Evolutionary conservation across 2,797 vertebrate species (phyloP).

Genomic region (Scomberomorus guttatus): DNA sequence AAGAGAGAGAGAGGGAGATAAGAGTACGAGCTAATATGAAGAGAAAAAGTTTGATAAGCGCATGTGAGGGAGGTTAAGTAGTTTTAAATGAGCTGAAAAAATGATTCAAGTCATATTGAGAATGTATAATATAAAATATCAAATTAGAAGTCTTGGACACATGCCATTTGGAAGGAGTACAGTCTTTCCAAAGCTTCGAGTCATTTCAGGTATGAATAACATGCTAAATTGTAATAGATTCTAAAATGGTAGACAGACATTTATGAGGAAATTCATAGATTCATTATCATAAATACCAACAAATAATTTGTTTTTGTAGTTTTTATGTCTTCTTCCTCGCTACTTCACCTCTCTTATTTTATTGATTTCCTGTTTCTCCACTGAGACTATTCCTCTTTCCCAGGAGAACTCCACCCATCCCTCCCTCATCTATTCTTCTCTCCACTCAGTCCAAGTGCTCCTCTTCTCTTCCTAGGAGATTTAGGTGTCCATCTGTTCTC

Average conservation of each 20-base stretch:
- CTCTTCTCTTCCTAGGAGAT: not conserved
- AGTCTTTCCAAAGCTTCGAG: not conserved
- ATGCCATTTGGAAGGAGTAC: not conserved
- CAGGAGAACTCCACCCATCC: not conserved
- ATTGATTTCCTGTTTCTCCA: not conserved
- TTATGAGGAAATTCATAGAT: not conserved
- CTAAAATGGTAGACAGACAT: not conserved
- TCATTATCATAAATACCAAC: not conserved
- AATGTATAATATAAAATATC: slow-evolving; percentile 8
- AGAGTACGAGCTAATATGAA: slow-evolving; percentile 24
- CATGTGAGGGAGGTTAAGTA: slow-evolving; percentile 36
- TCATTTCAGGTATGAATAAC: not conserved
- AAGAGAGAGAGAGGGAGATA: slow-evolving; percentile 12
- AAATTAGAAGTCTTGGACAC: slow-evolving; percentile 4
- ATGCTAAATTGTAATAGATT: not conserved
- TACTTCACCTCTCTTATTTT: slow-evolving; percentile 1
- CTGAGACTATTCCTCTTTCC: slow-evolving; percentile 3
- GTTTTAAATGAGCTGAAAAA: slow-evolving; percentile 51
- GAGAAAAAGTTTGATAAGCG: slow-evolving; percentile 43
- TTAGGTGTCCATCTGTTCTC: slow-evolving; percentile 11
- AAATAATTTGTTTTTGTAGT: not conserved
- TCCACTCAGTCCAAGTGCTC: not conserved
- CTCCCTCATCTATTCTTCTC: not conserved
- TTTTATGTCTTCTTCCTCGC: not conserved
- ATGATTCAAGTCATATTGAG: slow-evolving; percentile 14